Evolutionary conservation across 64 coral and sea anemone genomes (phyloP), one percentile per base, ranked within the genome.

Genomic region (Platygyra sinensis): DNA sequence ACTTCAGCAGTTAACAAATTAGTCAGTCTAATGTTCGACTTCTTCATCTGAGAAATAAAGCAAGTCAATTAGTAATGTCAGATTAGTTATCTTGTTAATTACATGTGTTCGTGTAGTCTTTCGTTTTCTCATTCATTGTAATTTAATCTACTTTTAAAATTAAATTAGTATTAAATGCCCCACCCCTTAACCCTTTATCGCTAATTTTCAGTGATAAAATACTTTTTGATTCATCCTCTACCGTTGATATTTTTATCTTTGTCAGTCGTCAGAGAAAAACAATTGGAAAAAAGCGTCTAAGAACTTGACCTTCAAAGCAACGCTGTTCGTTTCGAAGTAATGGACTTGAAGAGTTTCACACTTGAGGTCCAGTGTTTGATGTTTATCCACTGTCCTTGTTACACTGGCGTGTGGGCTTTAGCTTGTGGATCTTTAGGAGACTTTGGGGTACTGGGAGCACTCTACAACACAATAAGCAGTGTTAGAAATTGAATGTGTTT

Each of bases 381-480:
- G 1, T 39, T 62, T 62, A 65, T 65, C 62, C 60, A 3, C 11
- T 51, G 81, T 13, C 17, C 80, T 39, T 18, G 38, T n/a, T 85
- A 85, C 36, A 85, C 81, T 3, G 62, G 81, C 1, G 81, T 85
- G 31, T 85, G 81, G 49, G 81, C 81, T 72, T 85, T 85, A 20
- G 14, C 55, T 38, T 80, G 51, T 60, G 80, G 60, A 12, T 85
- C 64, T 39, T 71, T 85, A n/a, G 81, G 62, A 71, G 33, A 38
- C 62, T 85, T 85, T 16, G 81, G 81, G 49, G 81, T 85, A n/a
- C 81, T 85, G 33, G 81, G 81, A 85, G 81, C 63, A 42, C 81
- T 51, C 81, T 85, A 60, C 50, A 85, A 85, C 33, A 39, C 24
- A 85, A 62, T n/a, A 69, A 29, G 10, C 22, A 25, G 29, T 28